phyloP scores from a whole-genome alignment of 2,888 invertebrate species.

The Myopa tessellatipennis region DNA sequence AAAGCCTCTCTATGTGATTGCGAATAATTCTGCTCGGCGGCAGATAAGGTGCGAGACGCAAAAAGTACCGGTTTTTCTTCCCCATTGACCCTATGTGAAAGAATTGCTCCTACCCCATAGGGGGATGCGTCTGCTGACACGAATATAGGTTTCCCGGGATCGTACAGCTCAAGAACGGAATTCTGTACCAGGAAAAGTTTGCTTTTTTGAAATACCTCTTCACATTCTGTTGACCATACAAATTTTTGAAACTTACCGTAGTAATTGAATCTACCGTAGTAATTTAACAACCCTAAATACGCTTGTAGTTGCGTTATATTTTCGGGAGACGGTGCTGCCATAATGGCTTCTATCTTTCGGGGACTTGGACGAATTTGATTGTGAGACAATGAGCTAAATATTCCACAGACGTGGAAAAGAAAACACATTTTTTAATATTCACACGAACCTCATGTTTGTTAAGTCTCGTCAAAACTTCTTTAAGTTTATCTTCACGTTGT shows the following conservation, averaged over 20 bases:
- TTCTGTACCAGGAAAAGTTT: too few relatives aligned
- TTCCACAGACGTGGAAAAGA: conserved; percentile 39
- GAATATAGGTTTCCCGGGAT: too few relatives aligned
- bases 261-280: conserved; percentile 31
- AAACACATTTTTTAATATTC: conserved; percentile 44
- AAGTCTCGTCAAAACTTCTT: conserved; percentile 3
- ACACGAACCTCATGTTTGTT: conserved; percentile 41
- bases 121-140: too few relatives aligned
- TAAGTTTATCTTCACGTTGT: conserved; percentile 40
- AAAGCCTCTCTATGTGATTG: conserved; percentile 36
- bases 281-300: conserved; percentile 33
- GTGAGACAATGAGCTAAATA: background rate
- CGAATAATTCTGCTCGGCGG: conserved; percentile 37
- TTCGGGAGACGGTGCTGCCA: conserved; percentile 23
- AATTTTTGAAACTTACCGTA: conserved; percentile 18
- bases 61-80: conserved; percentile 36
- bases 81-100: conserved; percentile 13
- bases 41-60: conserved; percentile 31
- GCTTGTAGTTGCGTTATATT: conserved; percentile 27
- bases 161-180: too few relatives aligned
- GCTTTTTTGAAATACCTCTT: conserved; percentile 10
- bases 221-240: conserved; percentile 3
- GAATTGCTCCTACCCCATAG: too few relatives aligned
- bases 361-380: conserved; percentile 38
- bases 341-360: conserved; percentile 36